A percentile compares a stretch with the other conserved stretches of the same genome.
Conservation (phyloP, 2,888 invertebrate species). For the Metellina segmentata region DNA sequence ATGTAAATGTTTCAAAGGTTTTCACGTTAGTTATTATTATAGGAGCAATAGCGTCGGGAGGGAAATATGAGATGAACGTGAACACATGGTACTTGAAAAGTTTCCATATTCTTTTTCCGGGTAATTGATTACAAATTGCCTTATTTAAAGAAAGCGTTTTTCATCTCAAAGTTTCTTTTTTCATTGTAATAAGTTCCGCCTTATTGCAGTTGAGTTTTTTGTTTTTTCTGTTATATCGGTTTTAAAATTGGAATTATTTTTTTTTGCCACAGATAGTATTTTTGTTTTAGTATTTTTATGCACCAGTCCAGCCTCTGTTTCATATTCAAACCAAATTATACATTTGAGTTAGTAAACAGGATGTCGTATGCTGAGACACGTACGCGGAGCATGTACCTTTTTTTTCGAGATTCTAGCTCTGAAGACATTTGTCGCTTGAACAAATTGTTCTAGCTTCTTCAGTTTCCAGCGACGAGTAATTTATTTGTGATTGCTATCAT, state of each 20-base stretch:
- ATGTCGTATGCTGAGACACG: neutral
- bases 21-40: slow-evolving; percentile 44
- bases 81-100: slow-evolving; percentile 19
- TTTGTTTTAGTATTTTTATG: neutral
- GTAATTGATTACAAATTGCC: slow-evolving; percentile 72
- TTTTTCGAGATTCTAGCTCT: neutral
- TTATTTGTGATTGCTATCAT: slow-evolving; percentile 1
- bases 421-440: neutral
- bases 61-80: neutral
- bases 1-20: slow-evolving; percentile 49
- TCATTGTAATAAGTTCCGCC: neutral
- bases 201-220: neutral
- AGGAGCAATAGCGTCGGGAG: slow-evolving; percentile 15
- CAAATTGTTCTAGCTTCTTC: neutral
- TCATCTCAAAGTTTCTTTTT: slow-evolving; percentile 7
- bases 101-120: slow-evolving; percentile 5
- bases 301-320: neutral
- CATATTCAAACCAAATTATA: neutral
- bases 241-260: too few species aligned
- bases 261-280: neutral
- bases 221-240: too few species aligned
- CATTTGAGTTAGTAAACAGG: neutral
- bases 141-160: slow-evolving; percentile 25
- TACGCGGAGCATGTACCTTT: neutral
- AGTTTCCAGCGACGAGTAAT: neutral